Evolutionary conservation across 2,797 vertebrate species (phyloP).

Genomic region (Trachurus trachurus): DNA sequence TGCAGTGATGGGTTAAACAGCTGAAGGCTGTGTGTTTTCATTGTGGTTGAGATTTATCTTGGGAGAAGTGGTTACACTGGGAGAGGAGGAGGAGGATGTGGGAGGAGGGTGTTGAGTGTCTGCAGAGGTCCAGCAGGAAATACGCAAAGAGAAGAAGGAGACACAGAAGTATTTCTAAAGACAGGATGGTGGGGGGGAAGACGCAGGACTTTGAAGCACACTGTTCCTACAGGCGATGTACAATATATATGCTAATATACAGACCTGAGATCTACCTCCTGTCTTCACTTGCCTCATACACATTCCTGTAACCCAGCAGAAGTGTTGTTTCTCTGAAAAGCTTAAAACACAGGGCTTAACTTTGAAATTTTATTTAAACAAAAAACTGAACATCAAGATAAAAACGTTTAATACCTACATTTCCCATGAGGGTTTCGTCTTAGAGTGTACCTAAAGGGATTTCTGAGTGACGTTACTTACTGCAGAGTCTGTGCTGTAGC

Average conservation of each 20-base stretch:
- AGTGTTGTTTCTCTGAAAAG: not conserved
- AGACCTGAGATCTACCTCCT: not conserved
- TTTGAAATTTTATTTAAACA: not conserved
- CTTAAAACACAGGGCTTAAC: not conserved
- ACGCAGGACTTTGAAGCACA: not conserved
- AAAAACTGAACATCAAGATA: not conserved
- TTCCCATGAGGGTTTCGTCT: not conserved
- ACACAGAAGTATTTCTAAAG: constrained; percentile 12
- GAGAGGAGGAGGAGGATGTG: constrained; percentile 44
- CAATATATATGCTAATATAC: not conserved
- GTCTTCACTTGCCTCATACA: not conserved
- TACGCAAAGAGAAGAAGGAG: constrained; percentile 4
- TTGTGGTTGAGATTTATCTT: constrained; percentile 60
- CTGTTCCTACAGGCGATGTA: not conserved
- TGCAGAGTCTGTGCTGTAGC: not conserved
- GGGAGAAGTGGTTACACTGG: constrained; percentile 63
- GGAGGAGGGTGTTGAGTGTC: constrained; percentile 48
- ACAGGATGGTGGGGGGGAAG: not conserved
- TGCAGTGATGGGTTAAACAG: constrained; percentile 64
- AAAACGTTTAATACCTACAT: not conserved
- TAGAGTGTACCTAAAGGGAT: no score
- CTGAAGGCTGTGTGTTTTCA: constrained; percentile 68
- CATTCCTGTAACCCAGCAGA: not conserved
- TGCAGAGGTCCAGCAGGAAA: constrained; percentile 49
- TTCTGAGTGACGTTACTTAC: not conserved